A percentile compares a stretch with the other conserved stretches of the same genome.
phyloP scores from a whole-genome alignment of 1,140 invertebrate genomes.

The Gryllus bimaculatus region DNA sequence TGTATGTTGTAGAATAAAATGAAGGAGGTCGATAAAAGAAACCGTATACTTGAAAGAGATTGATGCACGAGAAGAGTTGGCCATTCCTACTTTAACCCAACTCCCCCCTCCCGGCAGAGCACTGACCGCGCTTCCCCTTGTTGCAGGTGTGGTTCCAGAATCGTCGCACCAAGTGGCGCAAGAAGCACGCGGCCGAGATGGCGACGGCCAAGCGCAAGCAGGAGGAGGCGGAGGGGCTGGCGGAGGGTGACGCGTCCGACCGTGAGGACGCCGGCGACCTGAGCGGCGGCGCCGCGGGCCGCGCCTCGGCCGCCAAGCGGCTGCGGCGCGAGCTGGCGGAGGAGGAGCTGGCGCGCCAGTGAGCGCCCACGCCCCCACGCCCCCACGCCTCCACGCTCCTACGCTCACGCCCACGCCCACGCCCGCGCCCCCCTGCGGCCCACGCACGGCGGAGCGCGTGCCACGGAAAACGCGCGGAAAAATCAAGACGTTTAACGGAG shows the following conservation, averaged over 20 bases:
- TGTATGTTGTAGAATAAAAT: too few species aligned
- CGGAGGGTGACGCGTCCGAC: constrained; percentile 36
- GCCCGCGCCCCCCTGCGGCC: too few species aligned
- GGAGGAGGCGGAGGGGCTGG: constrained; percentile 75
- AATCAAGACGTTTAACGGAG: too few species aligned
- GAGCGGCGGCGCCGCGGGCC: constrained; percentile 43
- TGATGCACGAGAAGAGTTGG: too few species aligned
- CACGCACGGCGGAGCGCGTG: too few species aligned
- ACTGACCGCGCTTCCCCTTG: not conserved
- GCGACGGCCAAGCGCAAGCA: constrained; percentile 94
- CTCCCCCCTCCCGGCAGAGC: too few species aligned
- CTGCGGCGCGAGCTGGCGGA: constrained; percentile 40
- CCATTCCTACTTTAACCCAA: too few species aligned
- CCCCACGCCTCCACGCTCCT: too few species aligned
- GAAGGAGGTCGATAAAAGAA: too few species aligned
- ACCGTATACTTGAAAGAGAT: too few species aligned
- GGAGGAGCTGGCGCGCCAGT: constrained; percentile 19
- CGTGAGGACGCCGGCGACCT: constrained; percentile 55
- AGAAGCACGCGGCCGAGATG: constrained; percentile 98
- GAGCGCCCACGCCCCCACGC: not conserved
- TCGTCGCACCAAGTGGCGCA: constrained; percentile 97
- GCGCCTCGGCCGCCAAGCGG: constrained; percentile 40
- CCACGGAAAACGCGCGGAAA: too few species aligned
- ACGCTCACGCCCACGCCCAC: too few species aligned
- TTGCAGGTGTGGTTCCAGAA: constrained; percentile 99